Evolutionary conservation across 2,797 vertebrate species (phyloP), one percentile per base, ranked within the genome.

Genomic region (Crax fasciolata): DNA sequence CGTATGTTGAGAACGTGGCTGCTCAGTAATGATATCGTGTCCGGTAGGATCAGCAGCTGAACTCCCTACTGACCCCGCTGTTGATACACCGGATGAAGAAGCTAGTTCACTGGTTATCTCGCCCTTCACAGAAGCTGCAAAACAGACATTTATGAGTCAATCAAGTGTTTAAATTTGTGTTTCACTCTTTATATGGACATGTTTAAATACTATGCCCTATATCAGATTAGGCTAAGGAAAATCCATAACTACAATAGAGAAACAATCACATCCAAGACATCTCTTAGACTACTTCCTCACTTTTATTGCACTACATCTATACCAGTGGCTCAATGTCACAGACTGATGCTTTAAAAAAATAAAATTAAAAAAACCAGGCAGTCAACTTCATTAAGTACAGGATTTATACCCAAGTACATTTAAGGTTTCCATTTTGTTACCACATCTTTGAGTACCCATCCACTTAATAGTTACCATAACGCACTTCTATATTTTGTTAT

Each of bases 1-100:
- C 0, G 99, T 98, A 27, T 99, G 99, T 93, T 99, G 99, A 3
- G 99, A 98, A 5, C 99, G 99, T 0, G 99, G 99, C 98, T 99
- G 99, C 89, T 99, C 98, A 0, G 99, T 99, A 94, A 99, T 99
- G 94, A 99, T 99, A 97, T 99, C 99, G 0, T 99, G 98, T 44
- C 98, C 98, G 1, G 97, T 57, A 6, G 98, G 38, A 15, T 99
- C 98, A 1, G 95, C 83, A 9, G 91, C 68, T 2, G 97, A 94
- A 78, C 89, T 90, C 61, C 91, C 58, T 74, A 52, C 32, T 1
- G 98, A 97, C 11, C 95, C 97, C 1, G 96, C 74, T 23, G 98
- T 92, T 0, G 99, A 98, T 32, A 98, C 93, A 2, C 98, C 98
- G 0, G 98, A 97, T 6, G 98, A 97, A 21, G 98, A 89, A 14